A percentile compares a stretch with the other conserved stretches of the same genome.
phyloP scores from a whole-genome alignment of 23 tunicate genomes.

The Trididemnum miniatum region DNA sequence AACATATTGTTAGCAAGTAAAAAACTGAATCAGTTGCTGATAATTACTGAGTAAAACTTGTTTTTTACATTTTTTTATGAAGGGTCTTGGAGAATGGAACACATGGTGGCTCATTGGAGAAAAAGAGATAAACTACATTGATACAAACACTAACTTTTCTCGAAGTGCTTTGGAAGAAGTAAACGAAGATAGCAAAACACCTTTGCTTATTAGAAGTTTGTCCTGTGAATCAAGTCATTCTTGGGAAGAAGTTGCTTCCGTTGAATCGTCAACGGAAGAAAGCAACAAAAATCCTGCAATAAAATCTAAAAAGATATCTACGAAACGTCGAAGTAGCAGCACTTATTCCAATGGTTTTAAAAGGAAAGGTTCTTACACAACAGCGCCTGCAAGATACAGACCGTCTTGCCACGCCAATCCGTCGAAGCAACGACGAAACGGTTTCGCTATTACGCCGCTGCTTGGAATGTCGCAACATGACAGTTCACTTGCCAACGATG shows the following conservation, averaged over 20 bases:
- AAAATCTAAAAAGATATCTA: too few relatives aligned
- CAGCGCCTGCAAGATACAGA: slow-evolving; percentile 1
- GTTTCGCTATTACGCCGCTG: not conserved
- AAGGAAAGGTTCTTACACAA: not conserved
- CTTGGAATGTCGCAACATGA: not conserved
- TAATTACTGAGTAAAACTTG: too few relatives aligned
- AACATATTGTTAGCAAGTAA: too few relatives aligned
- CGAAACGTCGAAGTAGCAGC: too few relatives aligned
- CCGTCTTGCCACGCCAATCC: slow-evolving; percentile 4
- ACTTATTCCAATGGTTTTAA: too few relatives aligned
- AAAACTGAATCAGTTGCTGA: too few relatives aligned
- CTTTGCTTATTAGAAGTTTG: too few relatives aligned
- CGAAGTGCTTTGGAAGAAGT: not conserved
- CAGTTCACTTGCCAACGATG: not conserved
- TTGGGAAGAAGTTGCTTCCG: too few relatives aligned
- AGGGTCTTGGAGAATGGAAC: slow-evolving; percentile 38
- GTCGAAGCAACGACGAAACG: slow-evolving; percentile 12
- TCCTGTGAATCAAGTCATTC: too few relatives aligned
- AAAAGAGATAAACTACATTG: not conserved
- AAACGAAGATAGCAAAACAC: not conserved
- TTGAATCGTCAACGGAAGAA: too few relatives aligned
- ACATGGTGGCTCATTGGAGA: slow-evolving; percentile 28
- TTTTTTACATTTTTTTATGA: too few relatives aligned
- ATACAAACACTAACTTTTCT: not conserved
- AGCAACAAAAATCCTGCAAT: too few relatives aligned